Evolutionary conservation across 2,888 invertebrate species (phyloP), one percentile per base, ranked within the genome.

Genomic region (Drosophila gaucha): DNA sequence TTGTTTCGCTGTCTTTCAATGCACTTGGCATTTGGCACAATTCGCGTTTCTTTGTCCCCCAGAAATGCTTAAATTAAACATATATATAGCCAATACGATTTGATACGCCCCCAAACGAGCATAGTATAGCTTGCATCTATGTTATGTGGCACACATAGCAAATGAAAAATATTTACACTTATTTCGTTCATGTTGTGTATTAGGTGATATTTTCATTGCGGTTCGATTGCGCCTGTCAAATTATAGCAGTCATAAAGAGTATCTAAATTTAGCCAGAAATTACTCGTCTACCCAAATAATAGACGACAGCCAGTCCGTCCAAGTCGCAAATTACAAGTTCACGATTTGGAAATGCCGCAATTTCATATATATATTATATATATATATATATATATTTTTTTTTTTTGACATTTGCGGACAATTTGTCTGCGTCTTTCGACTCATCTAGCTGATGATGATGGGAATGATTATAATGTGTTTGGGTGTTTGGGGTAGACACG

Each of bases 1-100:
- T 38, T 69, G 38, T 55, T 38, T 73, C 59, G 57, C 41, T 66
- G 62, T 68, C 66, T 74, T 63, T 55, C 35, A 67, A 68, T 80
- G 84, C 80, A 75, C 80, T 80, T 80, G 80, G 80, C 84, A 80
- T 77, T 80, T 80, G 79, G 80, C 84, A 80, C 75, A 78, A 59
- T 75, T 72, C 50, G 22, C 46, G 24, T 49, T 51, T 14, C 57
- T 62, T 57, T 57, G 56, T 62, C 49, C 49, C 41, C 55, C 20
- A 33, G 46, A 66, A 57, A 49, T 54, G 35, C 26, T 36, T 8
- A 66, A 52, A 56, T 60, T 26, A 16, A 38, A 47, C 43, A 31
- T 24, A 30, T 47, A 3, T 39, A 47, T 33, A 30, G 3, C 46
- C 38, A n/a, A 50, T 67, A 55, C 60, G 54, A 72, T 75, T 62